A percentile compares a stretch with the other conserved stretches of the same genome.
Conservation (phyloP, 2,797 vertebrate genomes). For the Microctenopoma stevenorrisi region DNA sequence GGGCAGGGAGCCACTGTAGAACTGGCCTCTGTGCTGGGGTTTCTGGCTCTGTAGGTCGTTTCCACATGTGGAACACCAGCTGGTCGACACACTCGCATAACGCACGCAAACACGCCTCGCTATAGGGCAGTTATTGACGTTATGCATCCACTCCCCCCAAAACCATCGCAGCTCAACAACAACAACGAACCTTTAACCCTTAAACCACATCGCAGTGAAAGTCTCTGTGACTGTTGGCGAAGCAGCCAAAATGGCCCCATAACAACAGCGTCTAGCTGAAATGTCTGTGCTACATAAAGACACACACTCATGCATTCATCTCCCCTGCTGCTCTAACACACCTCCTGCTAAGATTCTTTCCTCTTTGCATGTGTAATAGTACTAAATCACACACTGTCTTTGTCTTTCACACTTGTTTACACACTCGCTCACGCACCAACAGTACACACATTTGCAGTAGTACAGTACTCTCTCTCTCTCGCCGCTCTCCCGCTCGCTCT, state of each 20-base stretch:
- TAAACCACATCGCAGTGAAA: too few relatives aligned
- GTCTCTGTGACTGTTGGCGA: too few relatives aligned
- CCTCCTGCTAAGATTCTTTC: slow-evolving; percentile 61
- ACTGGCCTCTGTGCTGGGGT: slow-evolving; percentile 54
- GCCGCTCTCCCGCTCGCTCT: slow-evolving; percentile 28
- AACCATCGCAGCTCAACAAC: too few relatives aligned
- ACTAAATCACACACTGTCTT: slow-evolving; percentile 48
- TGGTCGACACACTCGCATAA: slow-evolving; percentile 37
- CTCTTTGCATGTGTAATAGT: slow-evolving; percentile 62
- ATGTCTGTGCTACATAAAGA: background rate
- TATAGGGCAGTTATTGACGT: slow-evolving; percentile 1
- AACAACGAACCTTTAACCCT: too few relatives aligned
- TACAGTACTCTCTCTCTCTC: slow-evolving; percentile 45
- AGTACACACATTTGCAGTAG: slow-evolving; percentile 55
- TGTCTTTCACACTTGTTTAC: slow-evolving; percentile 68
- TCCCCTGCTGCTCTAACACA: slow-evolving; percentile 57
- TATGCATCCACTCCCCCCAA: too few relatives aligned
- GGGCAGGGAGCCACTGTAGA: slow-evolving; percentile 46
- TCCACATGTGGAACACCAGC: slow-evolving; percentile 70
- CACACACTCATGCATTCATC: slow-evolving; percentile 23
- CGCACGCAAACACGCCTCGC: slow-evolving; percentile 28
- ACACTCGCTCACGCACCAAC: slow-evolving; percentile 55
- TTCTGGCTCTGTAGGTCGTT: slow-evolving; percentile 47
- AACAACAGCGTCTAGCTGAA: too few relatives aligned
- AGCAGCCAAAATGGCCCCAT: background rate